Base-by-base conservation (phyloP, 2,888 invertebrate species). In the Cheilosia grossa region DNA sequence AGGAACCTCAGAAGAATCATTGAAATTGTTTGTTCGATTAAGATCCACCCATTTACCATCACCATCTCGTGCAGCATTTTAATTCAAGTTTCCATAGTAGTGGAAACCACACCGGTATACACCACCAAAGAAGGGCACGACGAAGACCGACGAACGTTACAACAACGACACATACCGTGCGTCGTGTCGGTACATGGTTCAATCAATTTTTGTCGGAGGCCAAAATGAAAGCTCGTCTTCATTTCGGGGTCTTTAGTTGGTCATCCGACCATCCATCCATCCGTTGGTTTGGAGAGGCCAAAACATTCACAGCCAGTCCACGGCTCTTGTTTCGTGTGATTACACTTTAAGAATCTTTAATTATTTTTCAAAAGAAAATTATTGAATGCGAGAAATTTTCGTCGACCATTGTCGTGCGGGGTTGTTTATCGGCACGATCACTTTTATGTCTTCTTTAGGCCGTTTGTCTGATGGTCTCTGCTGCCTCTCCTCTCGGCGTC, bases 331-430 rank as follows among this genome's bases (percentile, higher is more conserved):
- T 82, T 82, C 78, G 82, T 82, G 82, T 82, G 83, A 83, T 83
- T 83, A 83, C 83, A 83, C 83, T 70, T 70, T 83, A 66, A 61
- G 83, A 83, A 83, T 83, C 80, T 80, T 80, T 83, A 83, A 83
- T 83, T 83, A 83, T 80, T 80, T 83, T 83, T 79, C 83, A 83
- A 83, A 83, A 83, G 83, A 83, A 83, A 83, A 83, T 83, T 83
- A 83, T 83, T 80, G 83, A 83, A 83, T 79, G 27, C 27, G 83
- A 83, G 83, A 83, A 79, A 79, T 81, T 82, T 72, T 61, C 37
- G 21, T 82, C 53, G 53, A 63, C 79, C 64, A 74, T 79, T 70
- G 80, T 83, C 83, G 80, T 80, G n/a, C n/a, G 83, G 83, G 79
- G 69, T 80, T 83, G 83, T 74, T 83, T 83, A 83, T 83, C 83